A percentile compares a stretch with the other conserved stretches of the same genome.
phyloP scores from a whole-genome alignment of 1,140 invertebrate species.

The Lepidurus arcticus region DNA sequence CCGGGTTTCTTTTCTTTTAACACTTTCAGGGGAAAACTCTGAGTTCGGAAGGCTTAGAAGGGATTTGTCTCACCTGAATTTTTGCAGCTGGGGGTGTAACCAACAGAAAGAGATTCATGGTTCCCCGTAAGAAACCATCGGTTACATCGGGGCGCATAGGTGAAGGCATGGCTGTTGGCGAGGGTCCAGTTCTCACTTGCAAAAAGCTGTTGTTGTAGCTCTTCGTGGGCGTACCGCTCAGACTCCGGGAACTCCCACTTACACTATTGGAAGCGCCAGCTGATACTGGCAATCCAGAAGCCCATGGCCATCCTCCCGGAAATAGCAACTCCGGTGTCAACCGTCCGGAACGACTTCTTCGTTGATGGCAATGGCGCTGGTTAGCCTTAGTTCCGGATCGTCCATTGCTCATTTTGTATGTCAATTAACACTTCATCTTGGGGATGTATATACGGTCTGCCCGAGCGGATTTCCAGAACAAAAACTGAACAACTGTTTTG shows the following conservation, averaged over 20 bases:
- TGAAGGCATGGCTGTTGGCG: slow-evolving; percentile 27
- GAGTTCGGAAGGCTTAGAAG: neutral
- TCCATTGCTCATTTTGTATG: neutral
- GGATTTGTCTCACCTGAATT: slow-evolving; percentile 51
- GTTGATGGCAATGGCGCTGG: slow-evolving; percentile 13
- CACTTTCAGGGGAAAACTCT: neutral
- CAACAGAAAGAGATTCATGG: slow-evolving; percentile 60
- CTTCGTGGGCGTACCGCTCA: slow-evolving; percentile 2
- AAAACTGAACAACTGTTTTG: neutral
- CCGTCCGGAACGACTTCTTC: slow-evolving; percentile 16
- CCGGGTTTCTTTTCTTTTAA: neutral
- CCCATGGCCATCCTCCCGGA: slow-evolving; percentile 16
- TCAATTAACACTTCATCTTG: slow-evolving; percentile 3
- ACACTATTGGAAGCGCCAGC: neutral
- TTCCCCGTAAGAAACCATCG: slow-evolving; percentile 56
- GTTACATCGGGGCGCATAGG: slow-evolving; percentile 38
- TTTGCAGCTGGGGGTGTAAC: slow-evolving; percentile 58
- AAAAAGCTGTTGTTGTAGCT: slow-evolving; percentile 10
- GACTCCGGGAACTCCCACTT: slow-evolving; percentile 12
- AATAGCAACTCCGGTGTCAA: slow-evolving; percentile 21
- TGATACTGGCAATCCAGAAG: neutral
- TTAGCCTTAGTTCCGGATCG: neutral
- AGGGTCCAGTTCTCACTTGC: slow-evolving; percentile 6
- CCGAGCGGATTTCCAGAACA: neutral
- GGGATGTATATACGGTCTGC: neutral